phyloP scores from a whole-genome alignment of 2,113 vertebrate species.

The Acinonyx jubatus region DNA sequence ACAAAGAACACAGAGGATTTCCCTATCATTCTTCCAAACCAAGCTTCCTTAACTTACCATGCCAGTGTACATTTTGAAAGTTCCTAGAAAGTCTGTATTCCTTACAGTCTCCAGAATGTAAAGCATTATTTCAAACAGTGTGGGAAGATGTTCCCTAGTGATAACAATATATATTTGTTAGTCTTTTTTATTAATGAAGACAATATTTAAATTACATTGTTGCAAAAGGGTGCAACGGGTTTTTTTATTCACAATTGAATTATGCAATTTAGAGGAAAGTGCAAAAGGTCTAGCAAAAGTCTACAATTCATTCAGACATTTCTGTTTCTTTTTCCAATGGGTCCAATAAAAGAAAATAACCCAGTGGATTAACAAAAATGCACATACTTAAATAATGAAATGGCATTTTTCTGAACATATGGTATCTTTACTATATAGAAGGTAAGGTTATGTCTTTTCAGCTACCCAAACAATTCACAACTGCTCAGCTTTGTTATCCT shows the following conservation, averaged over 20 bases:
- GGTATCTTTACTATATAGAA: constrained; percentile 64
- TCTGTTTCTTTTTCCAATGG: constrained; percentile 59
- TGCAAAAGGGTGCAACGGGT: neutral
- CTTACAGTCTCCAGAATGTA: neutral
- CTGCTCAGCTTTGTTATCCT: neutral
- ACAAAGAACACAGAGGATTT: neutral
- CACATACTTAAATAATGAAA: constrained; percentile 56
- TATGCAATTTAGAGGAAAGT: neutral
- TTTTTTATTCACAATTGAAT: neutral
- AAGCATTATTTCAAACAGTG: neutral
- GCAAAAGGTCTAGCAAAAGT: neutral
- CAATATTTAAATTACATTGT: neutral
- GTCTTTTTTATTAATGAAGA: neutral
- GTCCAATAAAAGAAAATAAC: constrained; percentile 37
- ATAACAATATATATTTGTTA: neutral
- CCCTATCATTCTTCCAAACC: neutral
- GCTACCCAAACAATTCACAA: constrained; percentile 59
- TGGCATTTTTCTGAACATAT: constrained; percentile 67
- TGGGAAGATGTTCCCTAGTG: neutral
- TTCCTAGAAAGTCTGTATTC: neutral
- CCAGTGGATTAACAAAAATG: constrained; percentile 25
- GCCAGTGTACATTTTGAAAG: neutral
- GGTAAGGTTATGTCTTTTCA: constrained; percentile 55
- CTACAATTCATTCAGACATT: constrained; percentile 3
- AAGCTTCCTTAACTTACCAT: neutral